Percentiles rank a stretch among this genome's conserved stretches.
phyloP scores from a whole-genome alignment of 2,888 invertebrate genomes.

The Melanargia galathea region DNA sequence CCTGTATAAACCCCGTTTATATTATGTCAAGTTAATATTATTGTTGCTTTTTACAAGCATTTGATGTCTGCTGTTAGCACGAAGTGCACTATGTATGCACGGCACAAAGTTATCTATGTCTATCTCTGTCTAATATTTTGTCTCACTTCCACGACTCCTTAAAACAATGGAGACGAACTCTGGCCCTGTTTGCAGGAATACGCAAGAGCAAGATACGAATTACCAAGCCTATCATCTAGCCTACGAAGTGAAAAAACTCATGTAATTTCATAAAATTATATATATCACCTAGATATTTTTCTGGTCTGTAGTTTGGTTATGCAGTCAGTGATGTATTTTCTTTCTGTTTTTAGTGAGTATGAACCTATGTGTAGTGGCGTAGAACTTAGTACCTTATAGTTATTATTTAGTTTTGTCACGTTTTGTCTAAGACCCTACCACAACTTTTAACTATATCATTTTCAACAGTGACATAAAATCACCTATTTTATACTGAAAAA shows the following conservation, averaged over 20 bases:
- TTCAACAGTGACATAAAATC: not conserved
- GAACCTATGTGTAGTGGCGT: conserved; percentile 28
- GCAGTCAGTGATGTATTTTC: conserved; percentile 25
- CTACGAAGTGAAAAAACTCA: conserved; percentile 99
- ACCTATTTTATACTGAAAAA: not conserved
- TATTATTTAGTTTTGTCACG: conserved; percentile 18
- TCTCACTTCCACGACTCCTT: conserved; percentile 45
- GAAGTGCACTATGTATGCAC: conserved; percentile 45
- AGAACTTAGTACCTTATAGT: conserved; percentile 17
- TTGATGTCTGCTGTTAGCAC: conserved; percentile 47
- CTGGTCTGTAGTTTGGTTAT: conserved; percentile 36
- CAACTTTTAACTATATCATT: not conserved
- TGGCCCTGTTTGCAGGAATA: conserved; percentile 93
- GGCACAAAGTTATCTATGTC: conserved; percentile 41
- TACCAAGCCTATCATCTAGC: conserved; percentile 99
- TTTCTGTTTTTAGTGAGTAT: conserved; percentile 30
- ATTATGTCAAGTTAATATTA: conserved; percentile 48
- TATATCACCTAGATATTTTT: conserved; percentile 64
- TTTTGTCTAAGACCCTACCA: conserved; percentile 1
- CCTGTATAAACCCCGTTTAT: conserved; percentile 41
- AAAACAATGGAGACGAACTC: conserved; percentile 72
- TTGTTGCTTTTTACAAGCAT: conserved; percentile 56
- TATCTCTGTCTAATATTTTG: conserved; percentile 39
- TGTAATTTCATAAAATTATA: conserved; percentile 87
- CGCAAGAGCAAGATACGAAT: conserved; percentile 93